These are phyloP conservation scores for Choristoneura rosaceana DNA, from an alignment of 2,888 invertebrate genomes.

Conservation along the genomic window DNA sequence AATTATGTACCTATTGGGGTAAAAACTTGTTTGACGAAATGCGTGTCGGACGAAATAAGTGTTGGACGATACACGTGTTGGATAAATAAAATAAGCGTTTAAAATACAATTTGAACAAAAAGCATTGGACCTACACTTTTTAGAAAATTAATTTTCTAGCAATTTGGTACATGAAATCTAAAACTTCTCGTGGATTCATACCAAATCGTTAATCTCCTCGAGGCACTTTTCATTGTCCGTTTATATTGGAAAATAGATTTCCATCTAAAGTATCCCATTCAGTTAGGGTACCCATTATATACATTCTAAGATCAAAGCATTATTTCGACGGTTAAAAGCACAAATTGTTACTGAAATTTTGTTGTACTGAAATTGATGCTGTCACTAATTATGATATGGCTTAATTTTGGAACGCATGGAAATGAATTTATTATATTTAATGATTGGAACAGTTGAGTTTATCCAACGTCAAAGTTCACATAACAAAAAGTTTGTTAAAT, in stretches of 20 bases:
- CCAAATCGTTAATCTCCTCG: conserved; percentile 7
- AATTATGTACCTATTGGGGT: too few relatives aligned
- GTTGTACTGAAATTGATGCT: not conserved
- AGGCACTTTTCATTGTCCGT: conserved; percentile 23
- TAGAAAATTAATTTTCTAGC: not conserved
- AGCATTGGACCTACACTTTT: not conserved
- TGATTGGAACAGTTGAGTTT: not conserved
- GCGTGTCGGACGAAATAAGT: too few relatives aligned
- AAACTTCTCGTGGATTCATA: conserved; percentile 13
- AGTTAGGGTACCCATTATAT: conserved; percentile 18
- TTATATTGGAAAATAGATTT: conserved; percentile 30
- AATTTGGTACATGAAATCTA: not conserved
- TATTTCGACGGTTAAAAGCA: conserved; percentile 7
- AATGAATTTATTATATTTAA: not conserved
- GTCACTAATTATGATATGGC: not conserved
- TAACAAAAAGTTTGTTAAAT: not conserved
- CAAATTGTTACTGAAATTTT: not conserved
- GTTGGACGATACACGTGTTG: too few relatives aligned
- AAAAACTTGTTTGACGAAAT: too few relatives aligned
- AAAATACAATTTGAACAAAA: too few relatives aligned
- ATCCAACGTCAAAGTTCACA: conserved; percentile 18
- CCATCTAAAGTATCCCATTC: conserved; percentile 13
- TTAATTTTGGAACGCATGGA: not conserved
- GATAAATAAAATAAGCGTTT: too few relatives aligned
- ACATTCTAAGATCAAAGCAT: conserved; percentile 22